Percentiles rank a stretch among this genome's conserved stretches.
phyloP scores from a whole-genome alignment of 1,140 invertebrate genomes.

The Drosophila pseudoananassae region DNA sequence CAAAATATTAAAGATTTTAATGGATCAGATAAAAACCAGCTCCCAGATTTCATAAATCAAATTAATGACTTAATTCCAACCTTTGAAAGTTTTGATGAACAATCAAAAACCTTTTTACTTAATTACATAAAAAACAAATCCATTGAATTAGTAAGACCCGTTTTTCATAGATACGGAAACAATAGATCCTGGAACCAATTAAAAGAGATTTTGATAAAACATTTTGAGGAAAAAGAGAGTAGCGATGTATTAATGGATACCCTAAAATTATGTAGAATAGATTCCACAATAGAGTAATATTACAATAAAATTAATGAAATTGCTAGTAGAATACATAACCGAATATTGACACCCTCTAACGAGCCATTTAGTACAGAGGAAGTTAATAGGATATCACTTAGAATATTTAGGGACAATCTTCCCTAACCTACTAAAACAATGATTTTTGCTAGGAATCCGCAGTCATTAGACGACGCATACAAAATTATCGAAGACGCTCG shows the following conservation, averaged over 20 bases:
- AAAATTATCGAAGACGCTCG: too few relatives aligned
- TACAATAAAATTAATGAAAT: neutral
- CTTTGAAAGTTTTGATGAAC: slow-evolving; percentile 2
- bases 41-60: slow-evolving; percentile 8
- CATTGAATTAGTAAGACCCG: slow-evolving; percentile 11
- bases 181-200: neutral
- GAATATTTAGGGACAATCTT: too few relatives aligned
- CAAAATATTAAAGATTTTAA: slow-evolving; percentile 10
- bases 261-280: slow-evolving; percentile 10
- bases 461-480: too few relatives aligned
- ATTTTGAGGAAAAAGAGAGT: neutral
- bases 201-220: neutral
- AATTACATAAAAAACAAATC: slow-evolving; percentile 11
- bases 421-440: too few relatives aligned
- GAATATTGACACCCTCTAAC: too few relatives aligned
- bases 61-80: neutral
- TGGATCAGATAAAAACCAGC: slow-evolving; percentile 9
- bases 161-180: slow-evolving; percentile 13
- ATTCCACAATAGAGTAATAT: slow-evolving; percentile 15
- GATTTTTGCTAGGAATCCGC: too few relatives aligned
- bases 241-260: slow-evolving; percentile 3
- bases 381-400: too few relatives aligned
- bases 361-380: too few relatives aligned
- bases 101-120: slow-evolving; percentile 1
- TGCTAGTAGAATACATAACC: too few relatives aligned